Percentiles rank a stretch among this genome's conserved stretches.
Evolutionary conservation across 2,113 vertebrate species (phyloP).

Genomic region (Zosterops hypoxanthus): DNA sequence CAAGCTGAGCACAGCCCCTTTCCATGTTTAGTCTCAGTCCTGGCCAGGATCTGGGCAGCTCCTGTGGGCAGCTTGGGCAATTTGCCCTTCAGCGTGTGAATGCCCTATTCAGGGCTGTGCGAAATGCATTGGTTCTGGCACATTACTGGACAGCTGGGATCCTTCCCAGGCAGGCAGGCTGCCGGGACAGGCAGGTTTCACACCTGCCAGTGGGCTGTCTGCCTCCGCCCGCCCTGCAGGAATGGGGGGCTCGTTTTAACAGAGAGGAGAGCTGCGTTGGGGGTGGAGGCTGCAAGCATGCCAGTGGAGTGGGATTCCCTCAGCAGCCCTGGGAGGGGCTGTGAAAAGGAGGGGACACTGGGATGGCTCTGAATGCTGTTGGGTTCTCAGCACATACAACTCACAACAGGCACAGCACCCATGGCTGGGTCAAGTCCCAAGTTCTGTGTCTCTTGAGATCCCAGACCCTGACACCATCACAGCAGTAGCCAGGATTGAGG

Average conservation of each 20-base stretch:
- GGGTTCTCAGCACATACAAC: background rate
- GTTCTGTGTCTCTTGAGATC: background rate
- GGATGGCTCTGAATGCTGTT: background rate
- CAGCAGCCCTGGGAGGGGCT: background rate
- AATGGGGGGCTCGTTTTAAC: rapidly evolving
- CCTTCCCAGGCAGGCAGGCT: slow-evolving; percentile 29
- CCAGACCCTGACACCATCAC: rapidly evolving
- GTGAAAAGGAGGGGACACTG: rapidly evolving
- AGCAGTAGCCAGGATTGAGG: rapidly evolving
- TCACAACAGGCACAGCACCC: background rate
- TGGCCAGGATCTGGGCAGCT: rapidly evolving
- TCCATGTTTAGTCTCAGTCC: background rate
- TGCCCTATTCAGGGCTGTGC: slow-evolving; percentile 57
- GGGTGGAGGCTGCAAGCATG: background rate
- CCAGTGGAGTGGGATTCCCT: rapidly evolving
- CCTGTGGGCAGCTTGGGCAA: background rate
- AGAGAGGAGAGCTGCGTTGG: background rate
- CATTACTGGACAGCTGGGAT: slow-evolving; percentile 65
- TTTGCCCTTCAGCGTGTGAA: slow-evolving; percentile 38
- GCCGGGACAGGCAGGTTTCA: slow-evolving; percentile 36
- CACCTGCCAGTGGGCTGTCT: slow-evolving; percentile 47
- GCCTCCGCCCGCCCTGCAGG: rapidly evolving
- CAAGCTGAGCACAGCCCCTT: background rate
- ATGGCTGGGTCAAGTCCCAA: rapidly evolving
- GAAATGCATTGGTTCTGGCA: slow-evolving; percentile 72